Base-by-base conservation (phyloP, 1,140 invertebrate species). In the Tetramorium parvispinum region DNA sequence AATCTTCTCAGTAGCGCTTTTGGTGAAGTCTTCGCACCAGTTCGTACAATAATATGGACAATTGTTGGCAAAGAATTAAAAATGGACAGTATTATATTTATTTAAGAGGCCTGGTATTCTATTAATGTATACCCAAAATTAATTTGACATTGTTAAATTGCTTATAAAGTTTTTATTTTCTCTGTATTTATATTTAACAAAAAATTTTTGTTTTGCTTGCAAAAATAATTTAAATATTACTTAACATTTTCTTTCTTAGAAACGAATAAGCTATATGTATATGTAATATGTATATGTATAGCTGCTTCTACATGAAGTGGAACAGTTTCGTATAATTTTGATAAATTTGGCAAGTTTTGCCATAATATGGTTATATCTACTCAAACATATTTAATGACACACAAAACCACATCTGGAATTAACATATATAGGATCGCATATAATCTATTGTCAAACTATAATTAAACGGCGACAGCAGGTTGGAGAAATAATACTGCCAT, bases 391-490 rank as follows among this genome's bases (percentile, higher is more conserved):
- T 77, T 27, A 59, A 63, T 65, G 32, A 75, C 16, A 55, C 53
- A 4, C 11, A 16, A 55, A 78, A 8, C 0, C 32, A 24, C 13
- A 53, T 43, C 18, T 57, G 6, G 66, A 59, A 57, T 82, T 82
- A 57, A 82, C 32, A 83, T 21, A 49, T 13, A 40, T 46, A 37
- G 32, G 16, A 79, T 21, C 10, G 24, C 53, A 11, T 70, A 81
- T 57, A 46, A 82, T 71, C 53, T 83, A 73, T 83, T 83, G 79
- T 59, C 68, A 59, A 40, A 59, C 53, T 73, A 59, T 83, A 73
- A 83, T 83, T 83, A 83, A 73, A 83, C 27, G 51, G 79, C 46
- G 66, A 55, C 68, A 63, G 40, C 43, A 83, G 70, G 79, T 73
- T 40, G 40, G 79, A 73, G 79, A 73, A 83, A 73, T 83, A 83